A percentile compares a stretch with the other conserved stretches of the same genome.
Conservation (phyloP, 2,113 vertebrate genomes). For the Tachuris rubrigastra region DNA sequence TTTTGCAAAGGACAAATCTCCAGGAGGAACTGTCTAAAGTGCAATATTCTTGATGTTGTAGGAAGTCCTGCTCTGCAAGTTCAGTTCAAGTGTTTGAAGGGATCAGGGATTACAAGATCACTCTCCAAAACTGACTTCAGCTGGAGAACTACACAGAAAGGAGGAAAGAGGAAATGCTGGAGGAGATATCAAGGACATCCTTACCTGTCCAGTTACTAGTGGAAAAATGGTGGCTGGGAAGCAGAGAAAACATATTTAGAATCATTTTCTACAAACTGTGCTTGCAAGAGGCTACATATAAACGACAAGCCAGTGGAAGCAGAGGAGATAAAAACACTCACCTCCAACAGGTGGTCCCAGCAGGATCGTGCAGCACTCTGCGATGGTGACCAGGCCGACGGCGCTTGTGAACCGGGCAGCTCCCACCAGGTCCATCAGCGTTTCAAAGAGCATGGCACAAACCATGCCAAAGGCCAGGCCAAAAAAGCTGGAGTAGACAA, state of each 20-base stretch:
- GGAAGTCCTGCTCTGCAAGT: not conserved
- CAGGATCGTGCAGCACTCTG: slow-evolving; percentile 79
- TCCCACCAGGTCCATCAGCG: slow-evolving; percentile 83
- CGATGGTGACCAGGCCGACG: slow-evolving; percentile 81
- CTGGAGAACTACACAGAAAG: not conserved
- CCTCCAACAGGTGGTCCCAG: slow-evolving; percentile 84
- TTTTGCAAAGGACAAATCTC: not conserved
- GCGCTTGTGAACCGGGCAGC: slow-evolving; percentile 75
- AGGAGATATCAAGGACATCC: not conserved
- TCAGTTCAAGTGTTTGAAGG: not conserved
- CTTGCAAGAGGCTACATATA: not conserved
- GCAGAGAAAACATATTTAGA: not conserved
- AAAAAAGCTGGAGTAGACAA: slow-evolving; percentile 71
- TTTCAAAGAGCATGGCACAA: slow-evolving; percentile 83
- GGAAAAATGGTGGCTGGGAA: rapidly evolving
- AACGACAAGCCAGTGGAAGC: not conserved
- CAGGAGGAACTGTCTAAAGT: not conserved
- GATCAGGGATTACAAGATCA: not conserved
- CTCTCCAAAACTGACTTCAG: not conserved
- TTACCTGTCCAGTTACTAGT: not conserved
- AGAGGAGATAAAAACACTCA: slow-evolving; percentile 43
- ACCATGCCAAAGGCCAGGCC: slow-evolving; percentile 81
- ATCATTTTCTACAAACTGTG: not conserved
- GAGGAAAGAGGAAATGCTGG: not conserved
- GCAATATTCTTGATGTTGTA: not conserved